These are phyloP conservation scores for Eurois occulta DNA, from an alignment of 2,888 invertebrate species.

Conservation along the genomic window DNA sequence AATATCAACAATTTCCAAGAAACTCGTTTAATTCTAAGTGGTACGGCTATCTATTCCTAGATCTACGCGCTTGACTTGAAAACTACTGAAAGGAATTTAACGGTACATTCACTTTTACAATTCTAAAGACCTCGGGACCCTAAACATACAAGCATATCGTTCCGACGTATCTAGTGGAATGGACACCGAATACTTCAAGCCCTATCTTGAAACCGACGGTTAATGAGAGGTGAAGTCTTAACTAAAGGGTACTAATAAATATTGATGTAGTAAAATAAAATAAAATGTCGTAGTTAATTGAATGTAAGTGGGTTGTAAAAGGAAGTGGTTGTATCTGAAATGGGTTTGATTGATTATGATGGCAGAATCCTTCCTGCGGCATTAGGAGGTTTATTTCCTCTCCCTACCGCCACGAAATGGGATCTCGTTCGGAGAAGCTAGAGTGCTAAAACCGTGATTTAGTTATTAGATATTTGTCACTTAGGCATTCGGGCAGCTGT, in stretches of 20 bases:
- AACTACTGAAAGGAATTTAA: constrained; percentile 54
- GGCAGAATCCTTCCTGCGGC: constrained; percentile 33
- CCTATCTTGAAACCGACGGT: constrained; percentile 28
- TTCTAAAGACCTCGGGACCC: constrained; percentile 52
- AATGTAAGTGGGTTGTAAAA: constrained; percentile 17
- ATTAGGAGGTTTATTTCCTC: constrained; percentile 43
- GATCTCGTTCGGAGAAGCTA: constrained; percentile 23
- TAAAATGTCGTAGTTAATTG: constrained; percentile 20
- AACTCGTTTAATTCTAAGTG: background rate
- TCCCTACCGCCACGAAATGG: constrained; percentile 37
- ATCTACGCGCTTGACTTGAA: constrained; percentile 19
- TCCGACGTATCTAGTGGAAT: constrained; percentile 43
- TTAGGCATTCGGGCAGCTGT: constrained; percentile 45
- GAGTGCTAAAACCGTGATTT: constrained; percentile 40
- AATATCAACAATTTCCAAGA: background rate
- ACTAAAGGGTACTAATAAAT: background rate
- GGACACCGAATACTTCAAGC: constrained; percentile 37
- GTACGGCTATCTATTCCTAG: constrained; percentile 13
- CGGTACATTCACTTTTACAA: constrained; percentile 62
- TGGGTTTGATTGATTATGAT: constrained; percentile 56
- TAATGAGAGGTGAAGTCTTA: constrained; percentile 24
- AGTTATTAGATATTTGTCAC: constrained; percentile 51
- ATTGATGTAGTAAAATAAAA: constrained; percentile 2
- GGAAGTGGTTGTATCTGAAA: constrained; percentile 32
- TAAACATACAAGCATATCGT: constrained; percentile 40